Percentiles rank a stretch among this genome's conserved stretches.
phyloP scores from a whole-genome alignment of 1,140 invertebrate species.

The Stenopsyche tienmushanensis region DNA sequence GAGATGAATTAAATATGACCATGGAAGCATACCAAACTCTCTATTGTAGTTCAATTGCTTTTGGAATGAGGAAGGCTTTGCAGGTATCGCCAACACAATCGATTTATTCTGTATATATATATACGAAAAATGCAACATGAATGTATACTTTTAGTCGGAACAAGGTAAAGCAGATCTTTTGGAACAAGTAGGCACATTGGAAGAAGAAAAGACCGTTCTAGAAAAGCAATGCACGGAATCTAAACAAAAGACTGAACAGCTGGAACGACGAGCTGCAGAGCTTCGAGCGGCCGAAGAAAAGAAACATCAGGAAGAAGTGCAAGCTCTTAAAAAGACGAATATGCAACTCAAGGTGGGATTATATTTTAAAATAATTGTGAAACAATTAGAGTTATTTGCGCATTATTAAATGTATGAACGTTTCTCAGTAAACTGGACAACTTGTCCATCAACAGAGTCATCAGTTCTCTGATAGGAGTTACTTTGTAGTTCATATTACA shows the following conservation, averaged over 20 bases:
- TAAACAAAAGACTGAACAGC: constrained; percentile 80
- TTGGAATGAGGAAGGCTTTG: constrained; percentile 96
- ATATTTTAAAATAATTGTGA: constrained; percentile 1
- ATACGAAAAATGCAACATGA: neutral
- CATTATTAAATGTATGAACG: too few species aligned
- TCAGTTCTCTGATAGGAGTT: too few species aligned
- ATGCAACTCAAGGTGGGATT: constrained; percentile 77
- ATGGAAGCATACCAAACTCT: constrained; percentile 91
- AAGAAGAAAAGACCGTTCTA: constrained; percentile 69
- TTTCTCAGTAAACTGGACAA: too few species aligned
- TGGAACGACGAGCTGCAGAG: constrained; percentile 82
- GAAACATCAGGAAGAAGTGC: constrained; percentile 87
- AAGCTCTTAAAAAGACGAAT: constrained; percentile 91
- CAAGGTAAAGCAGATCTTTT: constrained; percentile 64
- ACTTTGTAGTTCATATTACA: too few species aligned
- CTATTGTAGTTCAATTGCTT: constrained; percentile 96
- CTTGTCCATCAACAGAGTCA: neutral
- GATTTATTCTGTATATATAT: constrained; percentile 4
- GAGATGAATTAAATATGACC: constrained; percentile 96
- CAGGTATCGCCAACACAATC: constrained; percentile 57
- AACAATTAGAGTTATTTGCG: too few species aligned
- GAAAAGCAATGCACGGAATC: constrained; percentile 80
- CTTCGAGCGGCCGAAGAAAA: constrained; percentile 83
- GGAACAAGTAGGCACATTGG: constrained; percentile 60
- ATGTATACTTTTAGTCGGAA: constrained; percentile 51